phyloP scores from a whole-genome alignment of 2,888 invertebrate species.

The Mesodorylaimus sp. region DNA sequence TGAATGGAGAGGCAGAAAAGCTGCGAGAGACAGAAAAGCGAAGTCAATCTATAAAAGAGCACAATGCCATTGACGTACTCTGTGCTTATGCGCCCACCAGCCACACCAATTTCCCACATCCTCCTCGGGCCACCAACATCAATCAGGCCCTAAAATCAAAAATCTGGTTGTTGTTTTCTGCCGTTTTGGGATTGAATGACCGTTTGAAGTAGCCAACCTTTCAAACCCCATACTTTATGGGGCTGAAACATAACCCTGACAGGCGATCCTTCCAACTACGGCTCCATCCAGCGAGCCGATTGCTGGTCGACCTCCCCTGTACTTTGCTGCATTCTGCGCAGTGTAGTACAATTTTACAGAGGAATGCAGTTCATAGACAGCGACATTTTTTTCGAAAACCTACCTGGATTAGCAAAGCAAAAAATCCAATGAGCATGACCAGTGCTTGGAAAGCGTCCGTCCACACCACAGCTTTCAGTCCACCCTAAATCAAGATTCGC shows the following conservation, averaged over 20 bases:
- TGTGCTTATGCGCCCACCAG: background rate
- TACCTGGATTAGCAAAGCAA: constrained; percentile 7
- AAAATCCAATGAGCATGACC: constrained; percentile 12
- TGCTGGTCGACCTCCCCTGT: too few species aligned
- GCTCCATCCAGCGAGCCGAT: too few species aligned
- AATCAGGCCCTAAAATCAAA: background rate
- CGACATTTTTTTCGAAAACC: background rate
- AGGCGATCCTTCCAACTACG: too few species aligned
- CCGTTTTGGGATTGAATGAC: too few species aligned
- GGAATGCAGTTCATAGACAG: background rate
- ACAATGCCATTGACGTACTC: background rate
- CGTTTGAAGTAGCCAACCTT: too few species aligned
- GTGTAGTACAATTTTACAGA: too few species aligned
- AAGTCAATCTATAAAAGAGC: background rate
- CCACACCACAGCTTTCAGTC: constrained; percentile 55
- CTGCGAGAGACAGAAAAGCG: constrained; percentile 2
- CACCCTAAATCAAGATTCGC: constrained; percentile 52
- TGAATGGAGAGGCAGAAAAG: constrained; percentile 4
- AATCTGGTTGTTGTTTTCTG: too few species aligned
- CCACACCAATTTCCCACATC: background rate
- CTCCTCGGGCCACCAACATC: background rate
- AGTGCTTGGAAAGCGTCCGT: constrained; percentile 64
- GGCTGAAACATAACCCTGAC: too few species aligned
- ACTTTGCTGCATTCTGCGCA: too few species aligned
- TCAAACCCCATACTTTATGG: too few species aligned